Evolutionary conservation across 64 coral and sea anemone genomes (phyloP).

Genomic region (Astreopora myriophthalma): DNA sequence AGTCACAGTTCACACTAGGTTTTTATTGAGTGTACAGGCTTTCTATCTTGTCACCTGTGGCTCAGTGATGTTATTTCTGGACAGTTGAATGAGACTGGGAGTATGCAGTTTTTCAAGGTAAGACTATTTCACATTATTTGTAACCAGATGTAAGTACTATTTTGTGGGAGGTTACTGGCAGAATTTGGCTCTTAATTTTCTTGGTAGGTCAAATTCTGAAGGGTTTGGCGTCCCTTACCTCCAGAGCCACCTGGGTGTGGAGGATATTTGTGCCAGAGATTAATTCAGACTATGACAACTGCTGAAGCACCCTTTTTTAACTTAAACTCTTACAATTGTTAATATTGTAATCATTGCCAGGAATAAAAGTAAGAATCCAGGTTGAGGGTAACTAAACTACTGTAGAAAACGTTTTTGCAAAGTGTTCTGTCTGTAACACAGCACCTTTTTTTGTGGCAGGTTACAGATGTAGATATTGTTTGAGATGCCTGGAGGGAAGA

Average conservation of each 20-base stretch:
- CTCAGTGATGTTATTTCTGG: neutral
- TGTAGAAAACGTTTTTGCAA: neutral
- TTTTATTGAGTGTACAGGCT: no score
- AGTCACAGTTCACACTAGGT: no score
- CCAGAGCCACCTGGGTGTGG: neutral
- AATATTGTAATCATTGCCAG: neutral
- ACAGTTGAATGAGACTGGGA: neutral
- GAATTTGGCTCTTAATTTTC: neutral
- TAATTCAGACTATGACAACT: neutral
- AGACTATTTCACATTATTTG: no score
- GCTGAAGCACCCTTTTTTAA: neutral
- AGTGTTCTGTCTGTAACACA: neutral
- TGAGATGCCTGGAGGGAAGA: constrained; percentile 38
- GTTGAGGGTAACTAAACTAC: neutral
- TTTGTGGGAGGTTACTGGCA: neutral
- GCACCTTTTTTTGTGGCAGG: neutral
- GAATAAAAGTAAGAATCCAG: neutral
- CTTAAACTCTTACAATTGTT: neutral
- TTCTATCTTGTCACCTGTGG: neutral
- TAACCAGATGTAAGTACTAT: neutral
- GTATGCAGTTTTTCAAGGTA: neutral
- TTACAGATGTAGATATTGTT: neutral
- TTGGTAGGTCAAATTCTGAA: neutral
- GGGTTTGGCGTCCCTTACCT: neutral
- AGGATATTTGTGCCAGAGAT: neutral